Conservation (phyloP, 2,888 invertebrate species). For the Opisthograptis luteolata region DNA sequence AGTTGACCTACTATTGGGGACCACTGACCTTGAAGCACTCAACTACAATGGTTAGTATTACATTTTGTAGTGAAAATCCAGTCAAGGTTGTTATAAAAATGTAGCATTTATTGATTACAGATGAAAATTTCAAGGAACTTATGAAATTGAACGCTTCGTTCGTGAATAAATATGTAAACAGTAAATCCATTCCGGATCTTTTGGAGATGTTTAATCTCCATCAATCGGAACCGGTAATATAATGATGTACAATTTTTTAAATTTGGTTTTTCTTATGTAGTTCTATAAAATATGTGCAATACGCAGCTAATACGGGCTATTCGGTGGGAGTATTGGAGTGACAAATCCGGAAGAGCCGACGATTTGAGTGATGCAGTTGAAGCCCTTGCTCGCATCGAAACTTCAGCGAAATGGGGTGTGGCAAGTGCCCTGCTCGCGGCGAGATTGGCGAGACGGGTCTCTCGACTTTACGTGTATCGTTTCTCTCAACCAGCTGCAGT, state of each 20-base stretch:
- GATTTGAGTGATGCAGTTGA: conserved; percentile 69
- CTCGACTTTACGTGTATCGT: conserved; percentile 83
- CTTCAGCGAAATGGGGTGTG: conserved; percentile 83
- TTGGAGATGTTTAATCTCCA: conserved; percentile 69
- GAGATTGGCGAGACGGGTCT: conserved; percentile 74
- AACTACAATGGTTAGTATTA: conserved; percentile 77
- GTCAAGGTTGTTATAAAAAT: conserved; percentile 28
- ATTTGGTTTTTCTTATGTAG: too few species aligned
- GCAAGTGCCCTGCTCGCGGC: conserved; percentile 82
- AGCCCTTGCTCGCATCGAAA: conserved; percentile 80
- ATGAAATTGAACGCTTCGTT: conserved; percentile 80
- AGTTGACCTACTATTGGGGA: conserved; percentile 87
- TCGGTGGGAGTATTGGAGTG: conserved; percentile 83
- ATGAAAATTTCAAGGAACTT: conserved; percentile 84
- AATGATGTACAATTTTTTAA: background rate
- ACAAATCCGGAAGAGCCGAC: conserved; percentile 50
- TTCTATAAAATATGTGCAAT: conserved; percentile 4
- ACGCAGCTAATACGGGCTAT: conserved; percentile 73
- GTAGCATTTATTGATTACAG: conserved; percentile 56
- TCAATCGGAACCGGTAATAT: conserved; percentile 44
- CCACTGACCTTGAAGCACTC: conserved; percentile 87
- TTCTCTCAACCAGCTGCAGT: conserved; percentile 78
- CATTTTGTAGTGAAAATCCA: conserved; percentile 27
- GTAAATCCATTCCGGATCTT: conserved; percentile 84
- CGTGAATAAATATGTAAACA: conserved; percentile 83